Evolutionary conservation across 1,140 invertebrate genomes (phyloP).

Genomic region (Bombus fervidus): DNA sequence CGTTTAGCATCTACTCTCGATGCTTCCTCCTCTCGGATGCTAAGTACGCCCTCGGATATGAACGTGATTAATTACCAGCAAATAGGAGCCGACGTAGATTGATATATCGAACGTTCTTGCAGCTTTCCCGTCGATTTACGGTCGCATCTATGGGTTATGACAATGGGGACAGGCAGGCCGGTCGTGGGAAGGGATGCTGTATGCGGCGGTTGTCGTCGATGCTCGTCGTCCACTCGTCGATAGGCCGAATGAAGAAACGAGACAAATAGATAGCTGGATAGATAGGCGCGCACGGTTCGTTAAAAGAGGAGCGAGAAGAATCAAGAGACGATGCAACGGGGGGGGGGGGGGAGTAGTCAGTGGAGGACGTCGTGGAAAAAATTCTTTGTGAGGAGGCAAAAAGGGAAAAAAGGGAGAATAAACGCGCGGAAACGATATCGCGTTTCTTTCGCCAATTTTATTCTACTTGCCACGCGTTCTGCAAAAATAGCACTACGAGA

Average conservation of each 20-base stretch:
- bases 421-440: too few relatives aligned
- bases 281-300: background rate
- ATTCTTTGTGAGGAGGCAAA: too few relatives aligned
- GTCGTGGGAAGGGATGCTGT: constrained; percentile 23
- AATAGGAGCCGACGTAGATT: constrained; percentile 79
- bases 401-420: too few relatives aligned
- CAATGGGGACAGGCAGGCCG: constrained; percentile 72
- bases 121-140: constrained; percentile 76
- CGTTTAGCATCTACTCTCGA: constrained; percentile 29
- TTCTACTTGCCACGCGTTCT: too few relatives aligned
- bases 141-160: constrained; percentile 78
- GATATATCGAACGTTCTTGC: constrained; percentile 79
- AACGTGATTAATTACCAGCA: constrained; percentile 79
- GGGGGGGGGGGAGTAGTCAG: too few relatives aligned
- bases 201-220: constrained; percentile 50
- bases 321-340: background rate
- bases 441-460: too few relatives aligned
- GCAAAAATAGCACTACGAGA: too few relatives aligned
- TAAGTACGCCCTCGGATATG: constrained; percentile 75
- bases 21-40: constrained; percentile 66
- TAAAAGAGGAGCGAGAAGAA: background rate
- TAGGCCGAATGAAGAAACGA: constrained; percentile 29
- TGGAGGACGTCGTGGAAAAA: too few relatives aligned
- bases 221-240: constrained; percentile 51
- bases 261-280: constrained; percentile 6